These are phyloP conservation scores for Cyanistes caeruleus DNA, from an alignment of 2,113 vertebrate genomes.

Conservation along the genomic window DNA sequence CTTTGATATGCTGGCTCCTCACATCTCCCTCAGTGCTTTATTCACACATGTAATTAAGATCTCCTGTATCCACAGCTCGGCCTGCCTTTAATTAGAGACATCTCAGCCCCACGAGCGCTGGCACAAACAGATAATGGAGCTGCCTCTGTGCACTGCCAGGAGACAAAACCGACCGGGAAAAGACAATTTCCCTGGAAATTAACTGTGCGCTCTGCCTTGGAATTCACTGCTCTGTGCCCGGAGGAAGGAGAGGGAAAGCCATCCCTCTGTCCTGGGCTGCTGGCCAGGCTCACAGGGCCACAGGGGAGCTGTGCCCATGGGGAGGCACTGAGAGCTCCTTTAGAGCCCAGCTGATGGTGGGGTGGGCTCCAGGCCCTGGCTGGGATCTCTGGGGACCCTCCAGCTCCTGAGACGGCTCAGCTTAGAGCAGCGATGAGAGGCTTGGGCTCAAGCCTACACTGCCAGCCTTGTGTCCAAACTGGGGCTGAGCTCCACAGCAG, in stretches of 20 bases:
- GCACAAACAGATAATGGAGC: constrained; percentile 33
- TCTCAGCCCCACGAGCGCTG: not conserved
- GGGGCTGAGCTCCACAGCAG: not conserved
- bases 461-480: not conserved
- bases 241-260: not conserved
- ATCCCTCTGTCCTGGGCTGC: not conserved
- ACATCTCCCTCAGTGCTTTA: not conserved
- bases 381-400: not conserved
- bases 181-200: not conserved
- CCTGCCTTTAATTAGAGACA: constrained; percentile 49
- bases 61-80: not conserved
- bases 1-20: not conserved
- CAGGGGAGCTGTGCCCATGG: not conserved
- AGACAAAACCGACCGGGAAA: not conserved
- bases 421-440: not conserved
- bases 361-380: not conserved
- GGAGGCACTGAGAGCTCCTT: not conserved
- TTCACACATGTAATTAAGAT: constrained; percentile 51
- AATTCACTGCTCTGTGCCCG: not conserved
- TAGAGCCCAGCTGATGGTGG: not conserved
- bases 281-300: not conserved
- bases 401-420: not conserved
- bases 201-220: not conserved
- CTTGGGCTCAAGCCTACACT: not conserved
- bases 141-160: not conserved